Base-by-base conservation (phyloP, 2,888 invertebrate genomes). In the Biston stratarius region DNA sequence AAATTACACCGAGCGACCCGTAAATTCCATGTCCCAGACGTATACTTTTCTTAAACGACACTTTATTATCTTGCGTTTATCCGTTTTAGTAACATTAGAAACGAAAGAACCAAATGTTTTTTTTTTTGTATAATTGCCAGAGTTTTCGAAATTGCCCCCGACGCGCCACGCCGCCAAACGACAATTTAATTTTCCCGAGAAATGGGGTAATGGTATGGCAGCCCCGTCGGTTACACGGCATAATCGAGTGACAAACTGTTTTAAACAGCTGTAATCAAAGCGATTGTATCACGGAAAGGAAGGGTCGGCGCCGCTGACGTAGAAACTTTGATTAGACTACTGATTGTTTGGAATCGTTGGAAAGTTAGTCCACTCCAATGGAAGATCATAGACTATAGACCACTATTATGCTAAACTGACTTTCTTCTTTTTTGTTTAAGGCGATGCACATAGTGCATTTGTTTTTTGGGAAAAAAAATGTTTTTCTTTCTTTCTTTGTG, bases 41-140 rank as follows among this genome's bases (percentile, higher is more conserved):
- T 89, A 84, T 93, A 87, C 84, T 93, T 93, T 90, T 87, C 83
- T 84, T 92, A 94, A 94, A 92, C 91, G 94, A 91, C 93, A 94
- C 88, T 93, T 92, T 93, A 90, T 92, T 92, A 93, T 87, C 83
- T 84, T 77, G 73, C 83, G 81, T 85, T 92, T 91, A 92, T 89
- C 88, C 90, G 83, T 88, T 90, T 89, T 88, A 48, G 87, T 86
- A 84, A 89, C 84, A 92, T 92, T 92, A 91, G 91, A 90, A 86
- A 88, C 81, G 77, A 81, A 86, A 86, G 33, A 58, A 61, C 69
- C 47, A 44, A 51, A 60, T 42, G 36, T 40, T 75, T 84, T 24
- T 24, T 24, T 24, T 82, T 82, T 78, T 77, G 72, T 83, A 79
- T 87, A 84, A 87, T 88, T 88, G 85, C 80, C 71, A 57, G 74